Conservation (phyloP, 2,888 invertebrate species). For the Abrostola tripartita region DNA sequence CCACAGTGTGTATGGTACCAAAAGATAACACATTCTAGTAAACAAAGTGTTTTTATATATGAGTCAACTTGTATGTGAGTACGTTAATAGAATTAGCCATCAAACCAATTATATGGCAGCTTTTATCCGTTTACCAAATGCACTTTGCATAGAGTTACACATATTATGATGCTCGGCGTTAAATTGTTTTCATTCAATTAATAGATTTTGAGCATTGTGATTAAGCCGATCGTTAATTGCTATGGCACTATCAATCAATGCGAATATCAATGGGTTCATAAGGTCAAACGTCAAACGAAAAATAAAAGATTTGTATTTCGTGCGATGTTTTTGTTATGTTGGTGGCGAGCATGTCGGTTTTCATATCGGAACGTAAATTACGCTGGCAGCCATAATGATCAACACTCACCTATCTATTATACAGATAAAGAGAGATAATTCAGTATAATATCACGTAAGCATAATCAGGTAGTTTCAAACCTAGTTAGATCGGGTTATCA, state of each 20-base stretch:
- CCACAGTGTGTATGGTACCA: neutral
- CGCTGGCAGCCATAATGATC: constrained; percentile 30
- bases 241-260: constrained; percentile 20
- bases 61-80: neutral
- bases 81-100: constrained; percentile 8
- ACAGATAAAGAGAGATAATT: constrained; percentile 45
- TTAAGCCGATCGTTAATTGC: constrained; percentile 3
- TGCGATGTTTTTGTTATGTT: neutral
- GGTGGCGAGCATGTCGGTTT: neutral
- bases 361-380: constrained; percentile 27
- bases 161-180: constrained; percentile 10
- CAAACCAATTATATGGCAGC: constrained; percentile 2
- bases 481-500: constrained; percentile 58
- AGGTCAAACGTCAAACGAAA: constrained; percentile 16
- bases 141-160: constrained; percentile 10
- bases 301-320: neutral
- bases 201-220: constrained; percentile 19
- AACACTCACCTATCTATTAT: constrained; percentile 25
- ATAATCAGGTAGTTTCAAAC: constrained; percentile 60
- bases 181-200: constrained; percentile 19
- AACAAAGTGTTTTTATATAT: neutral
- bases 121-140: constrained; percentile 4
- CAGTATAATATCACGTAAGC: constrained; percentile 55
- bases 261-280: constrained; percentile 14
- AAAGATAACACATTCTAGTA: constrained; percentile 5